Percentiles rank a stretch among this genome's conserved stretches.
phyloP scores from a whole-genome alignment of 2,888 invertebrate species.

The Aromia moschata region DNA sequence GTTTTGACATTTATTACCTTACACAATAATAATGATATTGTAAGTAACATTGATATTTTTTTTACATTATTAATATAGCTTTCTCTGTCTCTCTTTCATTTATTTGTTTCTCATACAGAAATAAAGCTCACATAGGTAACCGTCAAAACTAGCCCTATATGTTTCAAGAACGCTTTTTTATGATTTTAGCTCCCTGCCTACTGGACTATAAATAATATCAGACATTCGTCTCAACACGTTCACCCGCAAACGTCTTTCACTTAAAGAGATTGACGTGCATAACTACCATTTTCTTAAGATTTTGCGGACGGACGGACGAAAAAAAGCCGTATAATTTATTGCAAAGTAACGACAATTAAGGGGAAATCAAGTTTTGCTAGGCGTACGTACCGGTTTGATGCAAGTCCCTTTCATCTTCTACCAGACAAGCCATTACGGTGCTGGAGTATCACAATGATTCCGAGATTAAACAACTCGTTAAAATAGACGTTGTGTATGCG shows the following conservation, averaged over 20 bases:
- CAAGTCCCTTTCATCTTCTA: constrained; percentile 11
- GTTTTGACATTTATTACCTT: no score
- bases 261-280: neutral
- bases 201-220: no score
- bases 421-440: neutral
- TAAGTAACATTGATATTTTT: no score
- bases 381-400: constrained; percentile 8
- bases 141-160: no score
- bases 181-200: no score
- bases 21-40: no score
- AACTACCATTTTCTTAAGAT: neutral
- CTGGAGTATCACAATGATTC: neutral
- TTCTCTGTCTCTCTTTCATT: no score
- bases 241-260: neutral
- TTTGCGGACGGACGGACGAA: neutral
- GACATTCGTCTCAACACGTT: neutral
- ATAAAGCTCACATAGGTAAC: no score
- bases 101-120: no score
- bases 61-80: no score
- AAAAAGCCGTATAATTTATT: constrained; percentile 2
- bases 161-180: no score
- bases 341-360: constrained; percentile 10
- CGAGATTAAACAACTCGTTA: constrained; percentile 1
- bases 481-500: neutral
- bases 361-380: constrained; percentile 16